phyloP scores from a whole-genome alignment of 64 coral and sea anemone genomes.

The Porites australiensis region DNA sequence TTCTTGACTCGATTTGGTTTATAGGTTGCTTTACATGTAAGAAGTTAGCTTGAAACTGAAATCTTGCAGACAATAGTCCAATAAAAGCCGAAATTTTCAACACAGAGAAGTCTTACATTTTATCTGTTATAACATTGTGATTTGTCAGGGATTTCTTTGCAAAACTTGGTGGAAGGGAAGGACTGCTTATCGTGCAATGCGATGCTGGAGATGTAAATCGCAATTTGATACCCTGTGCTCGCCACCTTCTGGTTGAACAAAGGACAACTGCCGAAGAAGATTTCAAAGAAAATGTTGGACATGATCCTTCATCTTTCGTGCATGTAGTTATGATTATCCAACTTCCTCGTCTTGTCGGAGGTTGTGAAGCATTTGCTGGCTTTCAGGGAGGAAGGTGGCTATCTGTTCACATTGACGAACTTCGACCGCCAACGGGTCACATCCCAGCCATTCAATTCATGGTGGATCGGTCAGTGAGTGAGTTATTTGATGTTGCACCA shows the following conservation, averaged over 20 bases:
- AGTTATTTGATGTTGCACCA: constrained; percentile 58
- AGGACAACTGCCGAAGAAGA: constrained; percentile 56
- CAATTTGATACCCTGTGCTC: constrained; percentile 76
- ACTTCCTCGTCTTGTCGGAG: constrained; percentile 69
- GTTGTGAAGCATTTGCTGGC: constrained; percentile 74
- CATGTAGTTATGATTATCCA: constrained; percentile 74
- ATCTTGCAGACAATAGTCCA: too few species aligned
- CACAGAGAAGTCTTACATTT: too few species aligned
- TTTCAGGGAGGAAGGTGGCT: constrained; percentile 84
- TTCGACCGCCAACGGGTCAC: constrained; percentile 69
- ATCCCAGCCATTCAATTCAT: constrained; percentile 72
- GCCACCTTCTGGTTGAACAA: constrained; percentile 76
- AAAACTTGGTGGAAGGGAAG: constrained; percentile 45
- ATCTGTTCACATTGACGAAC: constrained; percentile 76
- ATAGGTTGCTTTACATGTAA: too few species aligned
- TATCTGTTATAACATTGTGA: background rate
- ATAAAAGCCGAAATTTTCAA: too few species aligned
- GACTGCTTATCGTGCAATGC: too few species aligned
- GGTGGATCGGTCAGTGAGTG: constrained; percentile 70
- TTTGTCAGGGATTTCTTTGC: constrained; percentile 50
- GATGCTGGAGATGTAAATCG: constrained; percentile 79
- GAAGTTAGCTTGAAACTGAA: too few species aligned
- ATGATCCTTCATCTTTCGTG: background rate
- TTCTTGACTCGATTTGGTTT: too few species aligned
- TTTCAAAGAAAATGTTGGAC: constrained; percentile 37